Percentiles rank a stretch among this genome's conserved stretches.
Evolutionary conservation across 2,797 vertebrate genomes (phyloP).

Genomic region (Myiothlypis coronata): DNA sequence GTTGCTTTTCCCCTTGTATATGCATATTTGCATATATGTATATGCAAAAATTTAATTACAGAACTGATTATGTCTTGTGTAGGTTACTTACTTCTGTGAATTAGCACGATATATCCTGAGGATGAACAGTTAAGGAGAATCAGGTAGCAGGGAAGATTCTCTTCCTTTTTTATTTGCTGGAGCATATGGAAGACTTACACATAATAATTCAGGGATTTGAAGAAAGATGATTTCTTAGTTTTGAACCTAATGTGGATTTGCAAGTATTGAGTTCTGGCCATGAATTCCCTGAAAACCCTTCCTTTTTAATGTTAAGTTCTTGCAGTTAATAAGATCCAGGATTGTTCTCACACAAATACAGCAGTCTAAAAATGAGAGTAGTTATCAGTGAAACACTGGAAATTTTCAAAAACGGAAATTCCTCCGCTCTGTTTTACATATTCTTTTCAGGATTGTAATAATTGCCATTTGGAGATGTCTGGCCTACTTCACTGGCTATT

Average conservation of each 20-base stretch:
- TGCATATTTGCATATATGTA: not conserved
- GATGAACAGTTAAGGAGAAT: not conserved
- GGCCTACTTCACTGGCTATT: not conserved
- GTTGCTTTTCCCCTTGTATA: not conserved
- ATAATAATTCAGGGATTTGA: not conserved
- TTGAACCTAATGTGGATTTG: not conserved
- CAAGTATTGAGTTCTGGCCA: not conserved
- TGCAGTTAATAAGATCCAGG: not conserved
- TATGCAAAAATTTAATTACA: not conserved
- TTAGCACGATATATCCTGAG: not conserved
- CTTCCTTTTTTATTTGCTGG: not conserved
- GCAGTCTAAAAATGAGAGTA: not conserved
- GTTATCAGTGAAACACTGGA: not conserved
- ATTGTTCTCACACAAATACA: not conserved
- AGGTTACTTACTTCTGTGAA: not conserved
- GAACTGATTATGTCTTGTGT: not conserved
- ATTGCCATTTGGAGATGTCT: not conserved
- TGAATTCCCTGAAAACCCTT: not conserved
- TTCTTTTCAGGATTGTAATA: not conserved
- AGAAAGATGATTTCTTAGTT: not conserved
- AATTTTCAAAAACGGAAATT: not conserved
- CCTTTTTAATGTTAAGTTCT: not conserved
- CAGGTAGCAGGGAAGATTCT: not conserved
- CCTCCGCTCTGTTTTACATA: not conserved
- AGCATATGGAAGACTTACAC: not conserved